phyloP scores from a whole-genome alignment of 2,113 vertebrate species.

The Passer montanus region DNA sequence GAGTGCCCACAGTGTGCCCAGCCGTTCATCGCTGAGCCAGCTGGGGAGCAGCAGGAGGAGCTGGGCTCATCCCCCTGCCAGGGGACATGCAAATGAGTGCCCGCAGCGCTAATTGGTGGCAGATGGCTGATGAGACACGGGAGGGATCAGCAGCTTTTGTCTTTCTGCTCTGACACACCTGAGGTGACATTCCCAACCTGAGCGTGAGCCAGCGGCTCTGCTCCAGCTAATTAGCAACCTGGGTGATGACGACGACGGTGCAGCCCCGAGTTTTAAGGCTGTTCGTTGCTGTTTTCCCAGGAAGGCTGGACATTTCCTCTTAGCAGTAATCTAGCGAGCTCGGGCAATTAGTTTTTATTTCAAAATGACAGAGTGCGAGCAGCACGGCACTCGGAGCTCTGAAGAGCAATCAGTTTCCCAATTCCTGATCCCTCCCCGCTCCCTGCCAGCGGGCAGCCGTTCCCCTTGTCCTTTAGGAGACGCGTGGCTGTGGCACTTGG shows the following conservation, averaged over 20 bases:
- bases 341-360: not conserved
- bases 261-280: not conserved
- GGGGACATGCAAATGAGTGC: not conserved
- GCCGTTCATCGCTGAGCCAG: too few species aligned
- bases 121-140: not conserved
- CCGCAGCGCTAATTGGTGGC: not conserved
- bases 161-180: not conserved
- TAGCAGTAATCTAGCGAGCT: not conserved
- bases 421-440: not conserved
- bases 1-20: not conserved
- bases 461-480: not conserved
- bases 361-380: not conserved
- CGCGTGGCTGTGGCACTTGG: not conserved
- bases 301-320: not conserved
- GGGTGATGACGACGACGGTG: not conserved
- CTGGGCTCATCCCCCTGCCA: rapidly evolving
- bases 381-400: not conserved
- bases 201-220: not conserved
- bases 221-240: not conserved
- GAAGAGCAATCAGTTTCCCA: not conserved
- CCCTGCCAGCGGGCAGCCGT: not conserved
- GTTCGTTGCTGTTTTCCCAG: not conserved
- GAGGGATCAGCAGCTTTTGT: not conserved
- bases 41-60: not conserved
- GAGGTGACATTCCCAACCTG: not conserved